These are phyloP conservation scores for Ectemnius cavifrons DNA, from an alignment of 2,888 invertebrate genomes.

Conservation along the genomic window DNA sequence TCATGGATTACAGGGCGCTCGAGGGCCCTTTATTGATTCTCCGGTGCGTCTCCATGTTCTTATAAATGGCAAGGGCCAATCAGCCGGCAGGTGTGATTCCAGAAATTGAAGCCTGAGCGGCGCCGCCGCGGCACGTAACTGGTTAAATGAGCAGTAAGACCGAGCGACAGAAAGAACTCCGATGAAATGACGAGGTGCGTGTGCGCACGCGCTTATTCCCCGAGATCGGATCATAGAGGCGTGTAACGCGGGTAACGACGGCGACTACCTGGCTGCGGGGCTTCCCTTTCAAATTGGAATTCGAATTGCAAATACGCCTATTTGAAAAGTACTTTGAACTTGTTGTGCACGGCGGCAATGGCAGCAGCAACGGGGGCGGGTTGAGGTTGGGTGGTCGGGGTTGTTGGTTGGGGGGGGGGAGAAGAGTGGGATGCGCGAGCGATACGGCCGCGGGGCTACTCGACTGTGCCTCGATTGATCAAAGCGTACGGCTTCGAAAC, in stretches of 20 bases:
- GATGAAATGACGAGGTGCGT: conserved; percentile 34
- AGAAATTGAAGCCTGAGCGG: neutral
- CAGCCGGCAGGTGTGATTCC: conserved; percentile 6
- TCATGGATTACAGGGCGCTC: too few species aligned
- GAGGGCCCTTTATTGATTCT: neutral
- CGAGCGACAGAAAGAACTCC: neutral
- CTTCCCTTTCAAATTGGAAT: conserved; percentile 59
- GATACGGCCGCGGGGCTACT: conserved; percentile 35
- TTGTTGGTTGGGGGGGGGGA: neutral
- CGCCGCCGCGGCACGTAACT: neutral
- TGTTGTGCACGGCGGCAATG: conserved; percentile 33
- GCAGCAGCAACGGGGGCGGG: too few species aligned
- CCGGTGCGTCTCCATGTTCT: neutral
- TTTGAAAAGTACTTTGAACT: conserved; percentile 57
- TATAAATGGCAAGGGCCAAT: neutral
- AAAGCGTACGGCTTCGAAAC: conserved; percentile 50
- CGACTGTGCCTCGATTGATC: conserved; percentile 54
- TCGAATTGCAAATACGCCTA: conserved; percentile 58
- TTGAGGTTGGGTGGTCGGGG: too few species aligned
- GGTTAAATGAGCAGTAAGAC: neutral
- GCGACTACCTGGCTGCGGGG: conserved; percentile 34
- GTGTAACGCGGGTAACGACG: conserved; percentile 38
- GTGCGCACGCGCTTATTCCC: conserved; percentile 13
- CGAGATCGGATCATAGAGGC: conserved; percentile 26
- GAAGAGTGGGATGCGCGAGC: conserved; percentile 21